Evolutionary conservation across 2,888 invertebrate species (phyloP), one percentile per base, ranked within the genome.

Genomic region (Brenthis daphne): DNA sequence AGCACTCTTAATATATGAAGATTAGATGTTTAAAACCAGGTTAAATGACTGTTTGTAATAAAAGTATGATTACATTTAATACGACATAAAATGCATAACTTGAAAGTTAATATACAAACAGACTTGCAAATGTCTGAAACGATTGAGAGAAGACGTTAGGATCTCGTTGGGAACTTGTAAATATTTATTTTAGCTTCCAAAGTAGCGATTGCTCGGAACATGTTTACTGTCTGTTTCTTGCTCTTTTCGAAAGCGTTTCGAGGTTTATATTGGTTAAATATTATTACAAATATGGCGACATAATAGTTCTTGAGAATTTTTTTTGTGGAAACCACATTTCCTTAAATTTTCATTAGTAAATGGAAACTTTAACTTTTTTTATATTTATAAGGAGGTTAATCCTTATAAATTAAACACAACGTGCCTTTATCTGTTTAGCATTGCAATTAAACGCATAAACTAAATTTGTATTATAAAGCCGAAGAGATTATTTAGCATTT

Each of bases 81-180:
- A 51, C n/a, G 13, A 12, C 13, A 51, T 29, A 16, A 61, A 51
- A 53, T 61, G 51, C 51, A 61, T 29, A 53, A n/a, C 13, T 33
- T 33, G n/a, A 61, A 29, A 61, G 51, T 37, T 61, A 61, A 53
- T 51, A 61, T 50, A 51, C 6, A 63, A 63, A 53, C 53, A 53
- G 63, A 63, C 16, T 63, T 43, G 37, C 63, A 63, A 43, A 63
- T 53, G 16, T 20, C 20, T 63, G 8, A 16, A 53, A 37, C 53
- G 13, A 16, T 53, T 20, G 63, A 37, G 37, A 53, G 51, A 24
- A 24, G 33, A 61, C 6, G n/a, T 51, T 37, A 53, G 33, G 16
- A 63, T 63, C 53, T 63, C 51, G 63, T 63, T 63, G 51, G 63
- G 13, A 63, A 43, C 53, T 54, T 24, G 63, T 63, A 54, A 63